Percentiles rank a stretch among this genome's conserved stretches.
Conservation (phyloP, 2,888 invertebrate genomes). For the Clusia tigrina region DNA sequence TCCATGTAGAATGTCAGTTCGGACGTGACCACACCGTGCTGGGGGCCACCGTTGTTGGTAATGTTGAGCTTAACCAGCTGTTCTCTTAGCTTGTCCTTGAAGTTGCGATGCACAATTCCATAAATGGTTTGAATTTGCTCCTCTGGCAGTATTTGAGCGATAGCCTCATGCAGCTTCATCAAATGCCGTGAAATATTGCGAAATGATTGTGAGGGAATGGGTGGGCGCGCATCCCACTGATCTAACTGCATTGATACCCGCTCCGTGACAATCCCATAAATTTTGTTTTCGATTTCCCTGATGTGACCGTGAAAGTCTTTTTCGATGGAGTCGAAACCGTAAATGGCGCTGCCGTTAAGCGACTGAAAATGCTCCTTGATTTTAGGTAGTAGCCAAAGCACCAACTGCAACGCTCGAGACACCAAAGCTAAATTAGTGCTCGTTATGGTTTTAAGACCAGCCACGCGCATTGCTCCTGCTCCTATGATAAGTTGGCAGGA, state of each 20-base stretch:
- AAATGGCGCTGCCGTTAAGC: slow-evolving; percentile 62
- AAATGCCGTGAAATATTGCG: slow-evolving; percentile 88
- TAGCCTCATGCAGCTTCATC: slow-evolving; percentile 89
- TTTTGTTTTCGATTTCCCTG: slow-evolving; percentile 90
- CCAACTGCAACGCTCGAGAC: slow-evolving; percentile 81
- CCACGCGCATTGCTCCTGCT: slow-evolving; percentile 94
- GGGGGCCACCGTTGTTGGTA: slow-evolving; percentile 94
- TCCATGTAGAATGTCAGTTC: slow-evolving; percentile 91
- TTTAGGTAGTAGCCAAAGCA: slow-evolving; percentile 80
- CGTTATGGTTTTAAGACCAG: slow-evolving; percentile 93
- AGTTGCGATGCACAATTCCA: slow-evolving; percentile 81
- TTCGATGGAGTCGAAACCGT: slow-evolving; percentile 76
- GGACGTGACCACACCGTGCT: slow-evolving; percentile 93
- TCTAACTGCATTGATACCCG: slow-evolving; percentile 82
- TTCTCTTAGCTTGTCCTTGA: slow-evolving; percentile 85
- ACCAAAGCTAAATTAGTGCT: slow-evolving; percentile 91
- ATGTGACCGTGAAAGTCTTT: slow-evolving; percentile 87
- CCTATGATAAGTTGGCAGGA: slow-evolving; percentile 95
- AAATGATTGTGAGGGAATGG: slow-evolving; percentile 91
- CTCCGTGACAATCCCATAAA: slow-evolving; percentile 87
- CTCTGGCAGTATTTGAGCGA: slow-evolving; percentile 83
- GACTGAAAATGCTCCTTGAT: slow-evolving; percentile 75
- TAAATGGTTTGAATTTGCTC: slow-evolving; percentile 80
- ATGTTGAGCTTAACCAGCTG: slow-evolving; percentile 87
- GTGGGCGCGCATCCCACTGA: slow-evolving; percentile 93